These are phyloP conservation scores for Cottus gobio DNA, from an alignment of 2,113 vertebrate genomes.

Conservation along the genomic window DNA sequence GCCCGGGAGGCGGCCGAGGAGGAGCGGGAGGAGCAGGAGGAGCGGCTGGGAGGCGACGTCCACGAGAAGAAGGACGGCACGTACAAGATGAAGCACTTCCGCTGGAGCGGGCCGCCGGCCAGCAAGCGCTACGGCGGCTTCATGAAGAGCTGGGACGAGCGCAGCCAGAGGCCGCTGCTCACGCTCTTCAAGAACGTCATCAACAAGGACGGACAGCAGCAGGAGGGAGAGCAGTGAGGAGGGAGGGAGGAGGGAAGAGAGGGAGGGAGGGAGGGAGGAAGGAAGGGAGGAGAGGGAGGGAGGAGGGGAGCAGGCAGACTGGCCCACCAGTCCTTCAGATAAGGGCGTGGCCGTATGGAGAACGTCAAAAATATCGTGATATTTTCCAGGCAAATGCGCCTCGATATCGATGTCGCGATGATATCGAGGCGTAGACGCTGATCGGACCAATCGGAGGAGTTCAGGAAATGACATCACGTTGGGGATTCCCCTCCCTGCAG, in stretches of 20 bases:
- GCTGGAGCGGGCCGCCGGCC: conserved; percentile 85
- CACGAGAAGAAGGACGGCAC: conserved; percentile 79
- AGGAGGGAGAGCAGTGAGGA: conserved; percentile 63
- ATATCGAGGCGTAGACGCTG: too few relatives aligned
- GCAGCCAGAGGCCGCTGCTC: conserved; percentile 87
- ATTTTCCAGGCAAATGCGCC: background rate
- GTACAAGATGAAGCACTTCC: conserved; percentile 72
- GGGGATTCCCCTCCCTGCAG: too few relatives aligned
- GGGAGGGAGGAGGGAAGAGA: conserved; percentile 16
- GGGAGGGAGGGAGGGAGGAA: background rate
- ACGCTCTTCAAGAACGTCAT: conserved; percentile 94
- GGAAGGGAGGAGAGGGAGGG: background rate
- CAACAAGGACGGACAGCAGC: conserved; percentile 84
- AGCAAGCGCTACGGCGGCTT: conserved; percentile 94
- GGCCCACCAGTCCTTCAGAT: background rate
- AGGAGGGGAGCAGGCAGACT: background rate
- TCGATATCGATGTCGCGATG: background rate
- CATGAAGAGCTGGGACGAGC: conserved; percentile 89
- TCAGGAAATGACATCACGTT: too few relatives aligned
- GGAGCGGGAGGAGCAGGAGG: conserved; percentile 46
- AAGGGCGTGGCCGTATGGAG: too few relatives aligned
- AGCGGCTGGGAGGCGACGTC: conserved; percentile 20
- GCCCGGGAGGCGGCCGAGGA: conserved; percentile 40
- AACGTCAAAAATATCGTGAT: background rate
- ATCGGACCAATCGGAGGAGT: background rate